Evolutionary conservation across 2,888 invertebrate species (phyloP).

Genomic region (Chaetoderma sp.): DNA sequence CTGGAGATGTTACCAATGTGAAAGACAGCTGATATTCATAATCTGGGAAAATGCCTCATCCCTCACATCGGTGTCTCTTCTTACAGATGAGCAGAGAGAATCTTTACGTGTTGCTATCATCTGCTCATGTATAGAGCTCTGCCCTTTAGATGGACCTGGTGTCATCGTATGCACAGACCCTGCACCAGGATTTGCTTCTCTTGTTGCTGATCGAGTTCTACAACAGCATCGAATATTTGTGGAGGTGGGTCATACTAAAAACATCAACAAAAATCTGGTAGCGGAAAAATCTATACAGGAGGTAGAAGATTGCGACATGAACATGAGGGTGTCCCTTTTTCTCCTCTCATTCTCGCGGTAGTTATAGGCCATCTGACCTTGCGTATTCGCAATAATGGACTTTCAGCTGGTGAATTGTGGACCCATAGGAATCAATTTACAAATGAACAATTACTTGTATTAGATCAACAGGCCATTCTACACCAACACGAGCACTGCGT

Average conservation of each 20-base stretch:
- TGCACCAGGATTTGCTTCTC: conserved; percentile 26
- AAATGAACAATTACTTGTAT: conserved; percentile 30
- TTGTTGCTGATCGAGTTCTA: conserved; percentile 15
- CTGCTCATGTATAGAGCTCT: background rate
- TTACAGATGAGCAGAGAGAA: conserved; percentile 13
- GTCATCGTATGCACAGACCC: conserved; percentile 21
- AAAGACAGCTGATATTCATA: conserved; percentile 37
- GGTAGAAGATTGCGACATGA: conserved; percentile 40
- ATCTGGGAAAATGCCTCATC: conserved; percentile 32
- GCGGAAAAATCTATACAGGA: conserved; percentile 46
- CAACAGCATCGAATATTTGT: conserved; percentile 12
- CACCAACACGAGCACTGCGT: conserved; percentile 22
- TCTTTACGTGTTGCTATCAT: conserved; percentile 11
- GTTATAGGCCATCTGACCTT: conserved; percentile 31
- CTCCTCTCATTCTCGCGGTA: conserved; percentile 13
- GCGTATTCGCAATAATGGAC: conserved; percentile 33
- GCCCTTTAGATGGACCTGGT: conserved; percentile 16
- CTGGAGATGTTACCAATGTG: conserved; percentile 41
- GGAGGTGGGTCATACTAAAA: conserved; percentile 35
- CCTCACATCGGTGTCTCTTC: conserved; percentile 18
- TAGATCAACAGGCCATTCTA: conserved; percentile 30
- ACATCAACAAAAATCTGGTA: conserved; percentile 41
- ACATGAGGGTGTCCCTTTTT: conserved; percentile 21
- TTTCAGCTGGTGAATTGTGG: conserved; percentile 40
- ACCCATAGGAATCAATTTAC: conserved; percentile 42